Base-by-base conservation (phyloP, 2,888 invertebrate genomes). In the Timandra comae region DNA sequence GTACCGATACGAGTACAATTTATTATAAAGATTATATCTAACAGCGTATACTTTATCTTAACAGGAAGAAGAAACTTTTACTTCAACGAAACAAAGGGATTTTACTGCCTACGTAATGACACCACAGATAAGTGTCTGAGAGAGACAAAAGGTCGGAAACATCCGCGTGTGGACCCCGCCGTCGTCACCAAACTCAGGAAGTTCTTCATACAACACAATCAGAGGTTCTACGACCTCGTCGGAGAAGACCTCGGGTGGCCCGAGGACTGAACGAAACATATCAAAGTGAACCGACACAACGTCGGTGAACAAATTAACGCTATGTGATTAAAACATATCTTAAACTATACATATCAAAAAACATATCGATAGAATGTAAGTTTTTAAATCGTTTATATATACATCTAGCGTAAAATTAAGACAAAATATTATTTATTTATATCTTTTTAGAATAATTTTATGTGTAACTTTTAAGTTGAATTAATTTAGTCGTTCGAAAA, bases 21-120 rank as follows among this genome's bases (percentile, higher is more conserved):
- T n/a, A n/a, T n/a, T n/a, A n/a, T n/a, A n/a, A n/a, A n/a, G n/a
- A n/a, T n/a, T n/a, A n/a, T n/a, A n/a, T n/a, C n/a, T n/a, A n/a
- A n/a, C n/a, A n/a, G n/a, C n/a, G n/a, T n/a, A n/a, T n/a, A n/a
- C n/a, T n/a, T n/a, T n/a, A n/a, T n/a, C n/a, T n/a, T 25, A 34
- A 69, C 70, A 85, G 91, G 91, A 33, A 89, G 91, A 56, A 93
- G 94, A 71, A 95, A 97, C 78, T 96, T 99, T 78, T 97, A 97
- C 82, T 99, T 96, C 86, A 98, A 99, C 84, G 93, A 93, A 79
- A 97, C 96, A 8, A 97, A 98, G 77, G 97, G 98, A 39, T 97
- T 99, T 85, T 98, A 94, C 80, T 98, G 98, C 73, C 86, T 95
- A 63, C 87, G 95, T 61, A 91, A 95, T 78, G 93, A 95, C 74